Evolutionary conservation across 2,113 vertebrate species (phyloP).

Genomic region (Poecilia latipinna): DNA sequence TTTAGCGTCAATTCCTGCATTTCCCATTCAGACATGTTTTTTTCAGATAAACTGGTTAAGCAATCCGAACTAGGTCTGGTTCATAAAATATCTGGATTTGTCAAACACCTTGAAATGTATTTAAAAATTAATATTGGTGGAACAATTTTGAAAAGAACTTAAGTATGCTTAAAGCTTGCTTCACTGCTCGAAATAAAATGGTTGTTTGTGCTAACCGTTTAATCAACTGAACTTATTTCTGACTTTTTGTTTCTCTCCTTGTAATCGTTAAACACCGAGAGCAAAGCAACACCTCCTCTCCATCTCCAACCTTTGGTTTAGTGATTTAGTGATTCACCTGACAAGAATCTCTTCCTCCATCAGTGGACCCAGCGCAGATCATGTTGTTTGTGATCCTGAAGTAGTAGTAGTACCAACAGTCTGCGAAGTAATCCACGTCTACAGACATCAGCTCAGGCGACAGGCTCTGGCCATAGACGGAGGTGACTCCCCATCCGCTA

Average conservation of each 20-base stretch:
- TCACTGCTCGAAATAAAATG: not conserved
- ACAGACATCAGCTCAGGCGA: constrained; percentile 76
- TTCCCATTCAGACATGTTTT: not conserved
- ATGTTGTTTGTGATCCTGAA: constrained; percentile 79
- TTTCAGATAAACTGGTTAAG: not conserved
- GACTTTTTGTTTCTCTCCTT: not conserved
- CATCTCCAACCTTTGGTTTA: not conserved
- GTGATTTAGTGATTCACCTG: constrained; percentile 60
- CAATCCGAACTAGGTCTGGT: too few relatives aligned
- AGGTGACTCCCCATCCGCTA: constrained; percentile 82
- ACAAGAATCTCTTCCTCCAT: constrained; percentile 81
- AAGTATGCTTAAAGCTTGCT: not conserved
- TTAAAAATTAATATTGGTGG: not conserved
- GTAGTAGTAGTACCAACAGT: constrained; percentile 78
- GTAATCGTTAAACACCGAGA: not conserved
- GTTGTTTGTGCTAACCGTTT: not conserved
- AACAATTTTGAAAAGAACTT: not conserved
- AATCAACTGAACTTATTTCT: not conserved
- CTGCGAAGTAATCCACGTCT: constrained; percentile 69
- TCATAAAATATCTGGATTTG: too few relatives aligned
- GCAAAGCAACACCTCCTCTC: not conserved
- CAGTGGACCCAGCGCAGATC: constrained; percentile 77
- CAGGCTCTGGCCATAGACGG: constrained; percentile 63
- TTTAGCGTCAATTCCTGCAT: too few relatives aligned
- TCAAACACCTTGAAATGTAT: not conserved